These are phyloP conservation scores for Setipinna tenuifilis DNA, from an alignment of 2,797 vertebrate species.

Conservation along the genomic window DNA sequence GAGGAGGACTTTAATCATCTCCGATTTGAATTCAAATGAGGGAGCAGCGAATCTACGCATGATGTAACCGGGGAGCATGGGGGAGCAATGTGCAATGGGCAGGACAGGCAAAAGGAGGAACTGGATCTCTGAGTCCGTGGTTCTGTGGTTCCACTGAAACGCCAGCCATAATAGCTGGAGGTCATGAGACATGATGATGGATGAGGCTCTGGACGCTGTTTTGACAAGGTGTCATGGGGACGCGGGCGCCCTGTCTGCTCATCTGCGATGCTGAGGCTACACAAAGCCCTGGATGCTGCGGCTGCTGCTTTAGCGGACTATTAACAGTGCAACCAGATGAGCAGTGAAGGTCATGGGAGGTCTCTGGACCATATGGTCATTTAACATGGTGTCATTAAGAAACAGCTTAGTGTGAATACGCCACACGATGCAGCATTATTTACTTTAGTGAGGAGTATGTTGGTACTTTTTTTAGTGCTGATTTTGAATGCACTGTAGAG, in stretches of 20 bases:
- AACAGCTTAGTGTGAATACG: not conserved
- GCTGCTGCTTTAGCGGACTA: not conserved
- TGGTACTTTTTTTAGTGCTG: no score
- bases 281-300: not conserved
- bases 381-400: not conserved
- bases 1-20: constrained; percentile 2
- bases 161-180: not conserved
- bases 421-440: not conserved
- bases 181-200: not conserved
- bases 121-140: not conserved
- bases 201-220: not conserved
- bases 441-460: not conserved
- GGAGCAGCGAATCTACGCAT: not conserved
- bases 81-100: not conserved
- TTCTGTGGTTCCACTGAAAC: not conserved
- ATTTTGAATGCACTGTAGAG: not conserved
- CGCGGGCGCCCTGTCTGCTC: not conserved
- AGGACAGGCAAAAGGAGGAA: not conserved
- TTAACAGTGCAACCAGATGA: not conserved
- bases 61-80: not conserved
- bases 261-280: not conserved
- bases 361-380: not conserved
- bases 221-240: not conserved
- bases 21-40: constrained; percentile 21
- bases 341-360: not conserved